Percentiles rank a stretch among this genome's conserved stretches.
Evolutionary conservation across 2,888 invertebrate species (phyloP).

Genomic region (Phymatocera aterrima): DNA sequence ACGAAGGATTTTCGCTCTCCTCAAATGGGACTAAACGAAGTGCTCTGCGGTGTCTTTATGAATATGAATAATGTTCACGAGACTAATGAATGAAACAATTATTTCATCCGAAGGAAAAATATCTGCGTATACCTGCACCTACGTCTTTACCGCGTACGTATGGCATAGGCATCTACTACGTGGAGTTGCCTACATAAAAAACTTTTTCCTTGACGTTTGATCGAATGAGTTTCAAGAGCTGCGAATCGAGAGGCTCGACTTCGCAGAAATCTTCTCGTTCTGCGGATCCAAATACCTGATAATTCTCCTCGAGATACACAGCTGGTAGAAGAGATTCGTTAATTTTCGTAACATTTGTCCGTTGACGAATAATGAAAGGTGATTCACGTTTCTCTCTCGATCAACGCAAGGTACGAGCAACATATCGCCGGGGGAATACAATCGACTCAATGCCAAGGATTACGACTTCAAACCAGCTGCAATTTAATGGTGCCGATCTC

Average conservation of each 20-base stretch:
- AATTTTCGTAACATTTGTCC: background rate
- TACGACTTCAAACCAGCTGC: background rate
- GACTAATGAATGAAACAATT: background rate
- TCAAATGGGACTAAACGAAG: no score
- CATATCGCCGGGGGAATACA: no score
- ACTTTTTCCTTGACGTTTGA: background rate
- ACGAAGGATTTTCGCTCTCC: slow-evolving; percentile 20
- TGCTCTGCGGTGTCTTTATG: no score
- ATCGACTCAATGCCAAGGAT: background rate
- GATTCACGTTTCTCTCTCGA: background rate
- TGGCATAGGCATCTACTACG: no score
- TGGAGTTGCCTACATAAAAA: no score
- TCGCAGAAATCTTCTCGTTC: background rate
- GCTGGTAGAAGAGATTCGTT: background rate
- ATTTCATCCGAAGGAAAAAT: background rate
- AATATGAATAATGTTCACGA: no score
- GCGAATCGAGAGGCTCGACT: background rate
- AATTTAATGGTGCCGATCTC: background rate
- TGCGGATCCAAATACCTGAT: background rate
- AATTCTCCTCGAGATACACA: background rate
- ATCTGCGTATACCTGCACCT: no score
- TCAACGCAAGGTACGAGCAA: background rate
- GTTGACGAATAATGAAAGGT: background rate
- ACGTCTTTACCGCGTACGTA: background rate
- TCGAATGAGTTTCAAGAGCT: background rate